Percentiles rank a stretch among this genome's conserved stretches.
Evolutionary conservation across 2,888 invertebrate species (phyloP).

Genomic region (Synanthedon vespiformis): DNA sequence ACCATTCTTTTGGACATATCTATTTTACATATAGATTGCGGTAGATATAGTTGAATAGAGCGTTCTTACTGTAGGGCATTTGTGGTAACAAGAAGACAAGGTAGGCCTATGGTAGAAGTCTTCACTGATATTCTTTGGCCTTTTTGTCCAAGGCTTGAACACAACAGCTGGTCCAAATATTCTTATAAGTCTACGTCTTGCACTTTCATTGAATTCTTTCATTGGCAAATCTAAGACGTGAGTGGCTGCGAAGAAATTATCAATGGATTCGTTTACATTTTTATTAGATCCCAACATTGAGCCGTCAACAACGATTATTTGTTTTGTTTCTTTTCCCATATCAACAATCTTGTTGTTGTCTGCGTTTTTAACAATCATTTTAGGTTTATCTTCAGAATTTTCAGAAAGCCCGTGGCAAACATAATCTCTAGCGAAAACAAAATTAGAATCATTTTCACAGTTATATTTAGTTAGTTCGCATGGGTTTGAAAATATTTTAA

Average conservation of each 20-base stretch:
- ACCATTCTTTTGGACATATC: too few species aligned
- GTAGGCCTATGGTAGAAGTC: slow-evolving; percentile 33
- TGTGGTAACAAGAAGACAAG: slow-evolving; percentile 42
- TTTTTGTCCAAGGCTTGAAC: slow-evolving; percentile 31
- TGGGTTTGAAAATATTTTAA: slow-evolving; percentile 32
- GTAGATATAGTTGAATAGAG: too few species aligned
- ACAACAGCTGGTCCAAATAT: slow-evolving; percentile 34
- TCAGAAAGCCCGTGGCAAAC: slow-evolving; percentile 23
- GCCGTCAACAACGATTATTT: slow-evolving; percentile 28
- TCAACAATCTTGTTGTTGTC: neutral
- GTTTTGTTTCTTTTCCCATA: neutral
- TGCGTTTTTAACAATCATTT: neutral
- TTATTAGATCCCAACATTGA: slow-evolving; percentile 21
- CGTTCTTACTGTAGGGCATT: slow-evolving; percentile 38
- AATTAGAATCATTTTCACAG: slow-evolving; percentile 25
- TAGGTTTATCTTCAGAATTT: neutral
- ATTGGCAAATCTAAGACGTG: slow-evolving; percentile 41
- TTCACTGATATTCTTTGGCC: slow-evolving; percentile 30
- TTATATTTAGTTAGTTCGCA: slow-evolving; percentile 36
- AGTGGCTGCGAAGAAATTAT: slow-evolving; percentile 46
- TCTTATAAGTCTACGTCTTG: slow-evolving; percentile 29
- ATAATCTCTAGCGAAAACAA: slow-evolving; percentile 25
- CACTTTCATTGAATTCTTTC: slow-evolving; percentile 20
- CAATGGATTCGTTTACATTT: slow-evolving; percentile 37
- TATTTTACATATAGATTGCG: too few species aligned